Conservation (phyloP, 2,888 invertebrate genomes). For the Erebia epiphron region DNA sequence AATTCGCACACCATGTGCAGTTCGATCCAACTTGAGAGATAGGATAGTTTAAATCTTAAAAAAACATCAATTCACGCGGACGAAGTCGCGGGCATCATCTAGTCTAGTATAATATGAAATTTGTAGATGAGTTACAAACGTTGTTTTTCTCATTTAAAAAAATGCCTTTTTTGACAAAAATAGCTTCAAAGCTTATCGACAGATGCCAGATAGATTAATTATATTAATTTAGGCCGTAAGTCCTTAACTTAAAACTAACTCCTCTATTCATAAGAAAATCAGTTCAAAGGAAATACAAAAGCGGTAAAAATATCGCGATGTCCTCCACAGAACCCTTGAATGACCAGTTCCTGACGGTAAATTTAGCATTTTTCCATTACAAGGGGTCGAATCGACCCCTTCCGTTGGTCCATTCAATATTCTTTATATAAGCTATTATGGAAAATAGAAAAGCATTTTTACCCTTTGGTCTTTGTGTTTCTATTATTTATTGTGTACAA, state of each 20-base stretch:
- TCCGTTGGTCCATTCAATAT: constrained; percentile 66
- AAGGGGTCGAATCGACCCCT: constrained; percentile 57
- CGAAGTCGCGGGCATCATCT: too few species aligned
- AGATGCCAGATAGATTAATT: too few species aligned
- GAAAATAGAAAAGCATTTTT: constrained; percentile 66
- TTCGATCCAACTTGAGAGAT: too few species aligned
- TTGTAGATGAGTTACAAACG: too few species aligned
- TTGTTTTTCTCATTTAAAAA: too few species aligned
- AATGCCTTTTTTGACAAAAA: too few species aligned
- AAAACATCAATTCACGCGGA: too few species aligned
- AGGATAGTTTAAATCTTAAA: too few species aligned
- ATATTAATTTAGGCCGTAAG: neutral
- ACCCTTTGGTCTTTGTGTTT: constrained; percentile 67
- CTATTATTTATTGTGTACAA: constrained; percentile 68
- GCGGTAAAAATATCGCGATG: constrained; percentile 70
- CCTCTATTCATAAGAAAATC: constrained; percentile 64
- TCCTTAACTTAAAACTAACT: constrained; percentile 18
- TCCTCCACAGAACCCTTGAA: constrained; percentile 72
- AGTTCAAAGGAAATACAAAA: constrained; percentile 73
- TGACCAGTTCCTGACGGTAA: constrained; percentile 66
- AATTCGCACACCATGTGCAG: too few species aligned
- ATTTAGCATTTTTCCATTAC: constrained; percentile 62
- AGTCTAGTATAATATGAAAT: too few species aligned
- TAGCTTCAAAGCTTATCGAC: too few species aligned
- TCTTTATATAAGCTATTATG: constrained; percentile 62